Evolutionary conservation across 2,888 invertebrate species (phyloP).

Genomic region (Psococerastis gibbosa): DNA sequence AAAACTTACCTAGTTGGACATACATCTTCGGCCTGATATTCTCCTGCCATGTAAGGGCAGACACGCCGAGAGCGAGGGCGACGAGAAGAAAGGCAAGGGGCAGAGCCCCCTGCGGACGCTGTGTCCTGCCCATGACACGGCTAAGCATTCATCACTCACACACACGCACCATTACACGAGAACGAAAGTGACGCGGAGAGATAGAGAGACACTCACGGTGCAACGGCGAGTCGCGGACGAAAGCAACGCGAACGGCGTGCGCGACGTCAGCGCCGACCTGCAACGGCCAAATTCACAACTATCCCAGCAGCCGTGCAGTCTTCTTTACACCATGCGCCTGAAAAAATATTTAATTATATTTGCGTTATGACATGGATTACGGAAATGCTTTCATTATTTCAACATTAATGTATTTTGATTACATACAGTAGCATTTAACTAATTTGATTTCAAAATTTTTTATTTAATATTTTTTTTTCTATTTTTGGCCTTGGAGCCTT

Average conservation of each 20-base stretch:
- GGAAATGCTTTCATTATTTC: no score
- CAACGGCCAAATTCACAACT: constrained; percentile 13
- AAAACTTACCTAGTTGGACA: constrained; percentile 81
- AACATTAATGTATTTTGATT: no score
- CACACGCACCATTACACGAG: constrained; percentile 10
- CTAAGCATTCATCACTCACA: background rate
- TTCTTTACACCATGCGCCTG: no score
- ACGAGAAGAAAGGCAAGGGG: constrained; percentile 11
- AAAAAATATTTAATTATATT: no score
- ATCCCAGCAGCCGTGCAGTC: background rate
- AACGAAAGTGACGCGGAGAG: no score
- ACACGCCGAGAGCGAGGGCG: constrained; percentile 20
- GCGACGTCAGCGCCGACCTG: constrained; percentile 13
- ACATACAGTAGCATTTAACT: no score
- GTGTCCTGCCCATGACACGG: background rate
- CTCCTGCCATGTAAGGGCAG: constrained; percentile 65
- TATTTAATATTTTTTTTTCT: no score
- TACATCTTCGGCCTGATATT: constrained; percentile 83
- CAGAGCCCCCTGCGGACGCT: background rate
- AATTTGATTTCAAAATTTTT: no score
- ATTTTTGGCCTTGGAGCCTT: no score
- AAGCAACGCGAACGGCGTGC: constrained; percentile 9
- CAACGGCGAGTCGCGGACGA: constrained; percentile 9
- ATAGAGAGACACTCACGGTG: no score
- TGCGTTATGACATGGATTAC: no score